These are phyloP conservation scores for Drosophila peninsularis DNA, from an alignment of 2,888 invertebrate species.

Conservation along the genomic window DNA sequence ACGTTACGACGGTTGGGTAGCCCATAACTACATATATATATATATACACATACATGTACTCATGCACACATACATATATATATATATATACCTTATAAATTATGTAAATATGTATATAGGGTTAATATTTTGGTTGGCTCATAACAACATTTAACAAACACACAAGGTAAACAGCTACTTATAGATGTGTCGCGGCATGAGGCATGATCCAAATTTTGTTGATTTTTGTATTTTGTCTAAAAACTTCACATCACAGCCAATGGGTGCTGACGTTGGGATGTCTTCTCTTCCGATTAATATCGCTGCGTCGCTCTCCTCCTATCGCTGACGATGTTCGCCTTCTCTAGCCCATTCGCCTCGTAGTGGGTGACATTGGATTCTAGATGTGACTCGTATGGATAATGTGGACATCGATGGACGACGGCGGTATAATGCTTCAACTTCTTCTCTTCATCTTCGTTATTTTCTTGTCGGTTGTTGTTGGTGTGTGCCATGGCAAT, in stretches of 20 bases:
- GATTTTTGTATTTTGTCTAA: constrained; percentile 55
- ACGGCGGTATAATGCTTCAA: constrained; percentile 17
- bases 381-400: constrained; percentile 25
- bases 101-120: constrained; percentile 27
- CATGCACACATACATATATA: neutral
- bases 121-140: constrained; percentile 9
- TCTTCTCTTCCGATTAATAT: constrained; percentile 33
- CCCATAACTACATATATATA: constrained; percentile 46
- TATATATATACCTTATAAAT: neutral
- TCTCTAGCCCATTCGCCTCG: constrained; percentile 13
- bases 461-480: constrained; percentile 12
- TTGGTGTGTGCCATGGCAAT: constrained; percentile 41
- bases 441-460: constrained; percentile 7
- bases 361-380: constrained; percentile 17
- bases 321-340: neutral
- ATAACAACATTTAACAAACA: constrained; percentile 58
- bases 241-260: constrained; percentile 83
- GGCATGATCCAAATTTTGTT: constrained; percentile 38
- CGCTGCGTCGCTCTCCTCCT: constrained; percentile 5
- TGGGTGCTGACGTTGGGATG: constrained; percentile 82
- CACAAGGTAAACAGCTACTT: constrained; percentile 41
- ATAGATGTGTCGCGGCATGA: constrained; percentile 43
- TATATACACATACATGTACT: constrained; percentile 12
- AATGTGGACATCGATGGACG: constrained; percentile 26
- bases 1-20: constrained; percentile 72